These are phyloP conservation scores for Enteromius anoplus DNA, from an alignment of 2,797 vertebrate species.

Conservation along the genomic window DNA sequence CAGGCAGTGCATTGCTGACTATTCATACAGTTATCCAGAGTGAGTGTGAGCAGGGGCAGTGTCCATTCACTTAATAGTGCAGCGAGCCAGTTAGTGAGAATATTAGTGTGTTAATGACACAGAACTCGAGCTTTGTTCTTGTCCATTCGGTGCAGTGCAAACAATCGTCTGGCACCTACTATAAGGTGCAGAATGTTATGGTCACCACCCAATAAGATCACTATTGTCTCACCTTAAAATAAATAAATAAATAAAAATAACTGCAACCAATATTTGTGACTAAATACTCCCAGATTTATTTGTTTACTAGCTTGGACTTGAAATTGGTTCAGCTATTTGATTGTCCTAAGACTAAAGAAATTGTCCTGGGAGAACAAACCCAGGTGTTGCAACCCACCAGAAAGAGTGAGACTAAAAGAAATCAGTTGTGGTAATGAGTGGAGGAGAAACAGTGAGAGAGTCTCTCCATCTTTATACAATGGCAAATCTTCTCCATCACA, in stretches of 20 bases:
- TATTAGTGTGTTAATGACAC: conserved; percentile 82
- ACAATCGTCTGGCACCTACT: conserved; percentile 55
- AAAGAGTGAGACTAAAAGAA: conserved; percentile 47
- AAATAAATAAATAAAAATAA: not conserved
- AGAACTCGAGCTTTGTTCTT: conserved; percentile 69
- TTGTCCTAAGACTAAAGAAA: conserved; percentile 43
- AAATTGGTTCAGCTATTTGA: conserved; percentile 8
- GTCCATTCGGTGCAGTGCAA: conserved; percentile 59
- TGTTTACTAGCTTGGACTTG: not conserved
- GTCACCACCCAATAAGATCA: conserved; percentile 80
- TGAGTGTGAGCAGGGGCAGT: conserved; percentile 75
- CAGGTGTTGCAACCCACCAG: conserved; percentile 47
- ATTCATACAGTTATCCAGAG: conserved; percentile 68
- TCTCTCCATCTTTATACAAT: conserved; percentile 29
- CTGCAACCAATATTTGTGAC: not conserved
- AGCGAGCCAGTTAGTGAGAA: conserved; percentile 75
- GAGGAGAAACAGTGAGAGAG: conserved; percentile 12
- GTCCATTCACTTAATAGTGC: conserved; percentile 76
- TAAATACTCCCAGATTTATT: conserved; percentile 4
- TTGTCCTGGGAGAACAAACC: conserved; percentile 38
- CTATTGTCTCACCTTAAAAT: conserved; percentile 62
- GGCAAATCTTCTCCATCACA: conserved; percentile 45
- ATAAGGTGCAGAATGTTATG: conserved; percentile 64
- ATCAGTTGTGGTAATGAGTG: conserved; percentile 34
- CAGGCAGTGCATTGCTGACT: conserved; percentile 76